These are phyloP conservation scores for Heliconius himera DNA, from an alignment of 1,140 invertebrate species.

Conservation along the genomic window DNA sequence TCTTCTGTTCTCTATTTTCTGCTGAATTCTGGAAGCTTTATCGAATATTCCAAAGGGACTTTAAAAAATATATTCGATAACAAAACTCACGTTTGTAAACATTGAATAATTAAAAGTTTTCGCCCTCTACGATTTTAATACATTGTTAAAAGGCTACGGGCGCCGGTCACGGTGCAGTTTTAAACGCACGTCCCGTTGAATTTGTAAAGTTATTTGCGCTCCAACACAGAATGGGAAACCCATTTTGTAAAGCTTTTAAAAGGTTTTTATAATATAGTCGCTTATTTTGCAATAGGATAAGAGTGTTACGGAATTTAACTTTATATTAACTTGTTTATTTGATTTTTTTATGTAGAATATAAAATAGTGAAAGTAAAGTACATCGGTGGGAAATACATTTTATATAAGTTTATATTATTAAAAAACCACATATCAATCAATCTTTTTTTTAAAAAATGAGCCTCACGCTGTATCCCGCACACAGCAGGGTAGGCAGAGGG, in stretches of 20 bases:
- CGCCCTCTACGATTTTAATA: conserved; percentile 20
- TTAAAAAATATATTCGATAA: not conserved
- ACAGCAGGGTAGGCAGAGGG: too few species aligned
- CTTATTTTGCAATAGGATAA: conserved; percentile 6
- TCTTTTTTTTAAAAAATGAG: too few species aligned
- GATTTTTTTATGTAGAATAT: not conserved
- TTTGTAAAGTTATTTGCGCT: conserved; percentile 21
- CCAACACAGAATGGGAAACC: not conserved
- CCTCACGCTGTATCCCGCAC: too few species aligned
- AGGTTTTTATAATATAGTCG: conserved; percentile 2
- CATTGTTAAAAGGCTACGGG: conserved; percentile 20
- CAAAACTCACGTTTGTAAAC: conserved; percentile 5
- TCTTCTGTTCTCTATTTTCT: too few species aligned
- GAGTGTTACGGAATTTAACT: not conserved
- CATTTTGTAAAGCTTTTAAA: conserved; percentile 9
- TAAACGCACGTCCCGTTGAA: conserved; percentile 21
- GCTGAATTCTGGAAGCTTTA: not conserved
- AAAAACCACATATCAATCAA: too few species aligned
- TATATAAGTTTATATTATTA: too few species aligned
- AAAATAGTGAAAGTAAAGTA: not conserved
- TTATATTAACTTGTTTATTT: not conserved
- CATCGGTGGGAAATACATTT: too few species aligned
- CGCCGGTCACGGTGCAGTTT: conserved; percentile 20
- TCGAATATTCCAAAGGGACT: not conserved
- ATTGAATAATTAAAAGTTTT: conserved; percentile 28